These are phyloP conservation scores for Pachypsylla venusta DNA, from an alignment of 1,140 invertebrate genomes.

Conservation along the genomic window DNA sequence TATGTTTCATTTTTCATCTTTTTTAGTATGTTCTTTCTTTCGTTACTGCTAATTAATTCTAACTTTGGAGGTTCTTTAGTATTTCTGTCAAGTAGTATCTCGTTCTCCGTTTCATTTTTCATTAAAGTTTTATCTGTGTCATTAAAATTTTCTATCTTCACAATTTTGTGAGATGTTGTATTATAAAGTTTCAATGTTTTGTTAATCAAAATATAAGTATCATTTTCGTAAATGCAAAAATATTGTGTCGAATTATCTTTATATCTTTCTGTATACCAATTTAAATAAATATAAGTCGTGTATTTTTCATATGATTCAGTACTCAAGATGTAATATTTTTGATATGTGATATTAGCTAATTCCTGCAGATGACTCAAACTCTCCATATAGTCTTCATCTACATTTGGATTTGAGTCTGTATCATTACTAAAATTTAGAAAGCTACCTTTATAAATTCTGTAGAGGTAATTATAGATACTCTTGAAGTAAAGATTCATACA, in stretches of 20 bases:
- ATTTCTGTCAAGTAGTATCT: background rate
- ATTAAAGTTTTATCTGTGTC: background rate
- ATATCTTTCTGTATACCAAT: conserved; percentile 1
- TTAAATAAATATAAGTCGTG: background rate
- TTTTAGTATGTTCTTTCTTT: background rate
- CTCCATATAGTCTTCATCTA: background rate
- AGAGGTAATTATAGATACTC: background rate
- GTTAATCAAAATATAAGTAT: background rate
- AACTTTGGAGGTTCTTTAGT: background rate
- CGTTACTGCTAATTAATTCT: background rate
- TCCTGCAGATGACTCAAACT: background rate
- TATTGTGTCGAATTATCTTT: background rate
- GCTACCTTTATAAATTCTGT: too few relatives aligned
- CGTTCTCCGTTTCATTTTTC: background rate
- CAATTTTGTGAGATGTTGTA: background rate
- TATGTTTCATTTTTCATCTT: background rate
- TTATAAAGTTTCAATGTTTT: background rate
- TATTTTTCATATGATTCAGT: background rate
- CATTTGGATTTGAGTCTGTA: background rate
- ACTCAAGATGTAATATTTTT: too few relatives aligned
- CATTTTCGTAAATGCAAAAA: background rate
- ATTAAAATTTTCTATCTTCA: too few relatives aligned
- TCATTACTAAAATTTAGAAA: background rate
- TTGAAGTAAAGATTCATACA: background rate
- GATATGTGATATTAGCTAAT: too few relatives aligned